A percentile compares a stretch with the other conserved stretches of the same genome.
Evolutionary conservation across 53 echinoderm and acorn worm genomes (phyloP).

Genomic region (Henricia sp.): DNA sequence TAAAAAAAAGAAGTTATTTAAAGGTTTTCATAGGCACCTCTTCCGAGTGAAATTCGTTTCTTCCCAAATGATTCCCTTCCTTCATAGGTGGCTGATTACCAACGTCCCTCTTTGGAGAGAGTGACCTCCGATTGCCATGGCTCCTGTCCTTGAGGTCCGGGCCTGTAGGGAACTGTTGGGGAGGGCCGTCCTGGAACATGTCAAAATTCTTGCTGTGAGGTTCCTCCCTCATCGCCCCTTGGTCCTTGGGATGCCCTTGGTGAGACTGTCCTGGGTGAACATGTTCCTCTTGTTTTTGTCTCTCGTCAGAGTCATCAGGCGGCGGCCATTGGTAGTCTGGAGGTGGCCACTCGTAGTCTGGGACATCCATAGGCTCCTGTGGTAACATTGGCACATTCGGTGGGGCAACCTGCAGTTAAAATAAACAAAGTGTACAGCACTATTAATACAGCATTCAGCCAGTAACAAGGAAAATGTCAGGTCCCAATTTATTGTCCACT

Average conservation of each 20-base stretch:
- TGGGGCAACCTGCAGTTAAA: neutral
- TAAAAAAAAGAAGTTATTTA: neutral
- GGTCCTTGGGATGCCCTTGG: neutral
- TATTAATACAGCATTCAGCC: neutral
- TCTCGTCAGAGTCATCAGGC: neutral
- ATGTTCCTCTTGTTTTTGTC: too few species aligned
- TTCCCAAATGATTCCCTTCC: neutral
- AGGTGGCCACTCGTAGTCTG: conserved; percentile 53
- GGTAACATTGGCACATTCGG: neutral
- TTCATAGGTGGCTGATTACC: neutral
- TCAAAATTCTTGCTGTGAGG: neutral
- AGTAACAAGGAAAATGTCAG: neutral
- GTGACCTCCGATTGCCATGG: conserved; percentile 17
- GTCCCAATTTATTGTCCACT: neutral
- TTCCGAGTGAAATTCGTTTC: neutral
- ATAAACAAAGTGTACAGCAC: neutral
- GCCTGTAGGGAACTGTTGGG: neutral
- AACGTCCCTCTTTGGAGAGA: conserved; percentile 25
- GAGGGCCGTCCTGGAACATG: conserved; percentile 19
- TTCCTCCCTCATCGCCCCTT: neutral
- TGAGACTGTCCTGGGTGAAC: neutral
- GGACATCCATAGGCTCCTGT: neutral
- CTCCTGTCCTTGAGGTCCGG: neutral
- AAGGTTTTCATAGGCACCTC: neutral
- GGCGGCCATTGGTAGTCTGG: conserved; percentile 58